These are phyloP conservation scores for Trichonephila clavata DNA, from an alignment of 1,140 invertebrate genomes.

Conservation along the genomic window DNA sequence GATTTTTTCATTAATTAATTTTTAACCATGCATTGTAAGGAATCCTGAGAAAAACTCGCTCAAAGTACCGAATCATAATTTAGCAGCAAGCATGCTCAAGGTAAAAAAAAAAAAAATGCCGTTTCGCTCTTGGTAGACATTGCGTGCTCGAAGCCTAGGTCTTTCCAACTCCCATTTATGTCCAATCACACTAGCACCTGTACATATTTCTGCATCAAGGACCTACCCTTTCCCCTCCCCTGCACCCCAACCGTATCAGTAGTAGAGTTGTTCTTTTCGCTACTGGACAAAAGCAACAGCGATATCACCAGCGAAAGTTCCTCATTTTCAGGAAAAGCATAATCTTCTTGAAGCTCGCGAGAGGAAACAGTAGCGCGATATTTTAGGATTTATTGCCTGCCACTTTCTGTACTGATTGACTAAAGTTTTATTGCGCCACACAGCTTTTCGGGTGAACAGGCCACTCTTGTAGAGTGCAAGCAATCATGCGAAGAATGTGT, in stretches of 20 bases:
- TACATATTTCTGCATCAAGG: slow-evolving; percentile 9
- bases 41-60: too few species aligned
- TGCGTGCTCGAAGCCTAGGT: slow-evolving; percentile 5
- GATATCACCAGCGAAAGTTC: background rate
- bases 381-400: background rate
- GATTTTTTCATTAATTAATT: too few species aligned
- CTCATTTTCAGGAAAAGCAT: background rate
- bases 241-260: background rate
- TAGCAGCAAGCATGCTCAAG: background rate
- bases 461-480: slow-evolving; percentile 13
- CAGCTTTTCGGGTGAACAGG: background rate
- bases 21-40: too few species aligned
- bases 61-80: too few species aligned
- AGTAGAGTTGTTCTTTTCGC: background rate
- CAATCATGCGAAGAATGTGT: slow-evolving; percentile 2
- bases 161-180: background rate
- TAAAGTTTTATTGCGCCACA: background rate
- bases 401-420: slow-evolving; percentile 8
- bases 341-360: background rate
- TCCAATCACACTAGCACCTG: slow-evolving; percentile 8
- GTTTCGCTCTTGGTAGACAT: background rate
- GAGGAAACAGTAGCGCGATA: background rate
- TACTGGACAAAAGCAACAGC: slow-evolving; percentile 12
- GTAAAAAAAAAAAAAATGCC: background rate
- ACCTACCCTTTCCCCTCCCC: background rate